Conservation (phyloP, 1,140 invertebrate species). For the Habropoda laboriosa region DNA sequence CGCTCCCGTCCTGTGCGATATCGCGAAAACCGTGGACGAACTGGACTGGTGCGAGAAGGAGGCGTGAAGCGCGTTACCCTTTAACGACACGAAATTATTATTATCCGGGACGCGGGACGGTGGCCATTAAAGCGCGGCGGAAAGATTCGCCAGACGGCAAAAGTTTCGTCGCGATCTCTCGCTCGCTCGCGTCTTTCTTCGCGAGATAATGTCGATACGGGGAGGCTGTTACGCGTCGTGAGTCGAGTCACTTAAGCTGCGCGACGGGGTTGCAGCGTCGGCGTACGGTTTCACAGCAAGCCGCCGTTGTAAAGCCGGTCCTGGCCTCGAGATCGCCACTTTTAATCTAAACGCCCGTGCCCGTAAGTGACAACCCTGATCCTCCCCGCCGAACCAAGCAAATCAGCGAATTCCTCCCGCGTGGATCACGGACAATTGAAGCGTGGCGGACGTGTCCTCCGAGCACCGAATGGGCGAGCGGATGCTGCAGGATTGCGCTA, state of each 20-base stretch:
- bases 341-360: slow-evolving; percentile 62
- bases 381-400: slow-evolving; percentile 1
- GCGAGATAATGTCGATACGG: slow-evolving; percentile 44
- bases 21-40: no score
- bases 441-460: neutral
- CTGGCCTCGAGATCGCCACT: slow-evolving; percentile 46
- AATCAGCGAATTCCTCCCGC: neutral
- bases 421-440: neutral
- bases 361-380: slow-evolving; percentile 52
- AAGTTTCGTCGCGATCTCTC: no score
- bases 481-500: no score
- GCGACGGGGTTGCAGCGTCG: slow-evolving; percentile 61
- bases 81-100: slow-evolving; percentile 48
- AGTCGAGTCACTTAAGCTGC: slow-evolving; percentile 52
- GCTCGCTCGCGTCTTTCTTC: no score
- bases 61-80: slow-evolving; percentile 22
- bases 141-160: neutral
- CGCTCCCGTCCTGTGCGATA: neutral
- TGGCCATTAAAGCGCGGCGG: slow-evolving; percentile 24
- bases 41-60: neutral
- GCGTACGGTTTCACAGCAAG: slow-evolving; percentile 68
- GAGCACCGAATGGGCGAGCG: no score
- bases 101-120: slow-evolving; percentile 1
- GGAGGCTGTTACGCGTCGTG: slow-evolving; percentile 42
- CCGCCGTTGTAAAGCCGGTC: slow-evolving; percentile 55